phyloP scores from a whole-genome alignment of 2,113 vertebrate genomes.

The Telmatochromis bifrenatus region DNA sequence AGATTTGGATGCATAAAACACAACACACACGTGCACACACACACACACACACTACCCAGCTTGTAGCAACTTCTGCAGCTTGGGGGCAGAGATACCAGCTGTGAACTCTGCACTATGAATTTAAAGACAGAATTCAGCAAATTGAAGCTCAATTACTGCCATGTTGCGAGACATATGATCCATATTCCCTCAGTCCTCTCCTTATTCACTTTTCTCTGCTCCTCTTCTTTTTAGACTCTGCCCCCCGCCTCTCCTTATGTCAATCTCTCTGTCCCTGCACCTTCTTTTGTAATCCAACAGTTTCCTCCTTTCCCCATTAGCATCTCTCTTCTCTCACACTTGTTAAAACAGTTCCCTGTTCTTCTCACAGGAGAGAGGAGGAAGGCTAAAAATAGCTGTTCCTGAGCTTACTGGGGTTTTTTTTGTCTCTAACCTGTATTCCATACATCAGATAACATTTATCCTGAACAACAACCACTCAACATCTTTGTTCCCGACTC shows the following conservation, averaged over 20 bases:
- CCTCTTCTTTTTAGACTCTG: neutral
- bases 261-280: neutral
- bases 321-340: conserved; percentile 29
- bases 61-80: conserved; percentile 14
- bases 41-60: neutral
- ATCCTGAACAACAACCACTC: conserved; percentile 19
- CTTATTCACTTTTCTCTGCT: neutral
- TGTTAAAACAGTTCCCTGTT: conserved; percentile 60
- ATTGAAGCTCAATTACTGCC: conserved; percentile 55
- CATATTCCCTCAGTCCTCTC: neutral
- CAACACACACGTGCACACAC: accelerated
- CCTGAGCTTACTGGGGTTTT: conserved; percentile 16
- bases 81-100: neutral
- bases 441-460: conserved; percentile 54
- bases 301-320: conserved; percentile 3
- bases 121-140: conserved; percentile 39
- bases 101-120: conserved; percentile 13
- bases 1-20: neutral
- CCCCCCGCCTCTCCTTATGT: neutral
- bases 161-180: neutral
- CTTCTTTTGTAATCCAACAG: conserved; percentile 19
- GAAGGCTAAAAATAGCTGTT: conserved; percentile 63
- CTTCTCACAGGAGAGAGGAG: conserved; percentile 39
- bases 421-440: neutral
- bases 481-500: neutral